These are phyloP conservation scores for Ia io DNA, from an alignment of 2,113 vertebrate genomes.

Conservation along the genomic window DNA sequence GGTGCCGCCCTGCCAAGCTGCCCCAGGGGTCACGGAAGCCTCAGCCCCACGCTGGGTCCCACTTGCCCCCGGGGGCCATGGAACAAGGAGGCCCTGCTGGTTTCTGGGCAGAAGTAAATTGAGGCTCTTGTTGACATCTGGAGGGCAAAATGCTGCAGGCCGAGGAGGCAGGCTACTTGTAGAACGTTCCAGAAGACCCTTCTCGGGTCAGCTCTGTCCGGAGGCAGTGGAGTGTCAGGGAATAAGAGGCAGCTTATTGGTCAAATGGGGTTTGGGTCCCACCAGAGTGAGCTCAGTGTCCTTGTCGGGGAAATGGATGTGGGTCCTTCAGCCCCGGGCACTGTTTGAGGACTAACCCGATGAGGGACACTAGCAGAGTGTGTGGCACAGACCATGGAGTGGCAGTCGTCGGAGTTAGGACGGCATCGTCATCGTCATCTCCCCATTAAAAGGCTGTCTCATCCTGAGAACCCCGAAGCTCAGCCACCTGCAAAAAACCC, in stretches of 20 bases:
- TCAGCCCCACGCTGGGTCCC: neutral
- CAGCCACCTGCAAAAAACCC: neutral
- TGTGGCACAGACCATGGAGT: rapidly evolving
- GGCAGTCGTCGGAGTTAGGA: neutral
- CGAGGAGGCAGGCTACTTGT: neutral
- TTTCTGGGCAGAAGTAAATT: slow-evolving; percentile 25
- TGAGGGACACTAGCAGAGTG: neutral
- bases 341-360: neutral
- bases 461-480: neutral
- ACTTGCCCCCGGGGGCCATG: neutral
- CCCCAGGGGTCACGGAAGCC: slow-evolving; percentile 35
- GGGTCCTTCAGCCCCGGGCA: neutral
- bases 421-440: neutral
- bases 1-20: neutral
- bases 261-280: neutral
- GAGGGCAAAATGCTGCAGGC: neutral
- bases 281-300: neutral
- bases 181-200: slow-evolving; percentile 31
- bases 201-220: neutral
- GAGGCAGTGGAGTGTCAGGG: neutral
- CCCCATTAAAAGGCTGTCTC: neutral
- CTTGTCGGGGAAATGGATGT: neutral
- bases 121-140: neutral
- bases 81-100: neutral
- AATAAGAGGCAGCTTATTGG: neutral